A percentile compares a stretch with the other conserved stretches of the same genome.
These are phyloP conservation scores for Columba guinea DNA, from an alignment of 2,797 vertebrate genomes.

Conservation along the genomic window DNA sequence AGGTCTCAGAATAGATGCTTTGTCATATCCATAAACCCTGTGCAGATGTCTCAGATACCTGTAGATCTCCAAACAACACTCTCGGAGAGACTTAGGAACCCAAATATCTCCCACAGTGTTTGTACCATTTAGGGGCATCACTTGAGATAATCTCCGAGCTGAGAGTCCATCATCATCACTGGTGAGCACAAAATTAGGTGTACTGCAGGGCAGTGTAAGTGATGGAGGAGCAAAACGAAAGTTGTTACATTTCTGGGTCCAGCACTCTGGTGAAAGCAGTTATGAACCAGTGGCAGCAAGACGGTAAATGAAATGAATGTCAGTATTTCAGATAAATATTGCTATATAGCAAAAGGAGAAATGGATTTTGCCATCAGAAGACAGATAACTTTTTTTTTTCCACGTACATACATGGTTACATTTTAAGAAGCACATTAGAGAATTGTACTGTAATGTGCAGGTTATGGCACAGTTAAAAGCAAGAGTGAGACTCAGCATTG, in stretches of 20 bases:
- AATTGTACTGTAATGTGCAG: background rate
- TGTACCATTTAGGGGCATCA: background rate
- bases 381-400: background rate
- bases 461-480: conserved; percentile 7
- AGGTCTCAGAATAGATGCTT: background rate
- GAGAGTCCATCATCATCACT: background rate
- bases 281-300: background rate
- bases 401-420: background rate
- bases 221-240: background rate
- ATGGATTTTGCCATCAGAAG: conserved; percentile 26
- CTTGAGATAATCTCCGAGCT: background rate
- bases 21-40: background rate
- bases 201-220: background rate
- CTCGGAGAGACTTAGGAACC: background rate
- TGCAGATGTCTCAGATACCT: background rate
- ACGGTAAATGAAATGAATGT: background rate
- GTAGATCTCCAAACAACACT: background rate
- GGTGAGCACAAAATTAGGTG: background rate
- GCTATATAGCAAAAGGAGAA: background rate
- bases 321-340: background rate
- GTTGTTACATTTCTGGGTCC: background rate
- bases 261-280: background rate
- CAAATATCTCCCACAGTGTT: background rate
- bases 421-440: conserved; percentile 19
- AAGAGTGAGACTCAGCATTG: background rate